Conservation (phyloP, 2,888 invertebrate genomes). For the Odontocolon sp. region DNA sequence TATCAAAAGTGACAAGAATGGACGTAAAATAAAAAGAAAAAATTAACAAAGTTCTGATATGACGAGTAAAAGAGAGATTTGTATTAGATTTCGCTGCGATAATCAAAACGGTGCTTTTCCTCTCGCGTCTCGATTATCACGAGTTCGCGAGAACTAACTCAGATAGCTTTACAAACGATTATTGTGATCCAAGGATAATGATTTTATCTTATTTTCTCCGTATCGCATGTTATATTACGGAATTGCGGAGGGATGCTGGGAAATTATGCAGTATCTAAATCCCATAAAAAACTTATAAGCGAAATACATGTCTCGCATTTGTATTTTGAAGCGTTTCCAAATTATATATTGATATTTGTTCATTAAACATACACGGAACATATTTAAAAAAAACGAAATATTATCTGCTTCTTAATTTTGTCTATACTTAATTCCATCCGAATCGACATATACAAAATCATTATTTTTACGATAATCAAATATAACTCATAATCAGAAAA, state of each 20-base stretch:
- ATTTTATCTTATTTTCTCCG: slow-evolving; percentile 14
- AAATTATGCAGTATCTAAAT: not conserved
- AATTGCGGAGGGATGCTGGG: slow-evolving; percentile 13
- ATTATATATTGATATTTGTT: no score
- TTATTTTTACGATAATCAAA: no score
- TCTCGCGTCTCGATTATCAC: slow-evolving; percentile 32
- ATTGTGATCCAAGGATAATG: slow-evolving; percentile 44
- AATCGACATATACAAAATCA: no score
- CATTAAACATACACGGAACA: no score
- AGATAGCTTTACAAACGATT: slow-evolving; percentile 41
- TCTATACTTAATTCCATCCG: no score
- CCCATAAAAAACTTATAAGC: no score
- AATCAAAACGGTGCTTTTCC: slow-evolving; percentile 54
- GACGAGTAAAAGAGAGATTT: slow-evolving; percentile 16
- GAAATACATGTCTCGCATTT: no score
- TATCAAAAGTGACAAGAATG: not conserved
- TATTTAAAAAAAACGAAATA: no score
- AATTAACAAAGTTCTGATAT: slow-evolving; percentile 56
- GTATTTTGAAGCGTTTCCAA: no score
- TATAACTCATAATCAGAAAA: no score
- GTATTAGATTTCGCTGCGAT: slow-evolving; percentile 29
- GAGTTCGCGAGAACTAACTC: slow-evolving; percentile 12
- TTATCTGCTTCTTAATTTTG: no score
- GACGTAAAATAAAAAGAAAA: not conserved
- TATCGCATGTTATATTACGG: slow-evolving; percentile 17